Base-by-base conservation (phyloP, 2,113 vertebrate species). In the Bagarius yarrelli region DNA sequence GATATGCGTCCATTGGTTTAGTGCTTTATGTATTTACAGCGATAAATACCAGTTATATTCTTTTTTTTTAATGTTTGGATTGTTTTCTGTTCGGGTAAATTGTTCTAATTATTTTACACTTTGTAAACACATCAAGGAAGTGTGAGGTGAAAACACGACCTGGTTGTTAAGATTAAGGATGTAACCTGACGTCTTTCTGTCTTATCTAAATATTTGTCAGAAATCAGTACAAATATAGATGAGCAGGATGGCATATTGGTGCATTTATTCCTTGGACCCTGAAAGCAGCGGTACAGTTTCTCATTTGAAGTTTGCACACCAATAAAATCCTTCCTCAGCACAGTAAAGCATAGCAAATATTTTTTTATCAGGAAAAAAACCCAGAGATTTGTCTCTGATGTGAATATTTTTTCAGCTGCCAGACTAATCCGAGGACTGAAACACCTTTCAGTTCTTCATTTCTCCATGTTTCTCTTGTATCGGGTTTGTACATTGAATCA, bases 401-500 rank as follows among this genome's bases (percentile, higher is more conserved):
- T 9, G 32, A 25, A 59, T 16, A 40, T 13, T 27, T 13, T 27
- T 12, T 14, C 40, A 15, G 57, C 6, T 21, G n/a, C 25, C 40
- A 50, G 57, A 47, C 36, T 30, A 60, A 76, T 27, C 34, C 2
- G 36, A 21, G 25, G n/a, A 52, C 44, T 4, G 57, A n/a, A 61
- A 36, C 59, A 44, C 47, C 5, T 1, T 52, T 57, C 57, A 32
- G 34, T 23, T 47, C 32, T 34, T 55, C 21, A 15, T 70, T 63
- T 60, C 59, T 25, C 60, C n/a, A 18, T 52, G 27, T 34, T 60
- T 74, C 61, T 66, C 47, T 59, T 34, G 50, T 74, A 34, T 56
- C 71, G 44, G 61, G 67, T 63, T 73, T 61, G 79, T 53, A 27
- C 71, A 76, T 47, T 76, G 57, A 84, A 78, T 84, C 79, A 57